Conservation (phyloP, 2,888 invertebrate genomes). For the Coecobrya sp. region DNA sequence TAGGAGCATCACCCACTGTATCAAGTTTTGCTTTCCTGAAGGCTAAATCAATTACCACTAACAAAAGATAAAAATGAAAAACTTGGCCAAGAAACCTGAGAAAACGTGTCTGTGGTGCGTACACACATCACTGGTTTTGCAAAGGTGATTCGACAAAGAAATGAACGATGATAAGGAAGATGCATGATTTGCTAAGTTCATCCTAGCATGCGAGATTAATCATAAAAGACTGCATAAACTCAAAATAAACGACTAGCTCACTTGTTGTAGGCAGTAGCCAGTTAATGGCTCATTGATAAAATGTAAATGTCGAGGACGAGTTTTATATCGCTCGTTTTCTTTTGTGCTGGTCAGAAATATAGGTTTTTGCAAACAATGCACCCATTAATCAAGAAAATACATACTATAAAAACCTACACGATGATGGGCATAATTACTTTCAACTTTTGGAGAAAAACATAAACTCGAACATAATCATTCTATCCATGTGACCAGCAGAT, state of each 20-base stretch:
- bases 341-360: slow-evolving; percentile 21
- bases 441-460: slow-evolving; percentile 14
- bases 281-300: slow-evolving; percentile 59
- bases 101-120: slow-evolving; percentile 19
- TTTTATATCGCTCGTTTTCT: slow-evolving; percentile 37
- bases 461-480: background rate
- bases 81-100: slow-evolving; percentile 66
- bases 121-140: background rate
- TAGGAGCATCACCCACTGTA: slow-evolving; percentile 50
- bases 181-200: slow-evolving; percentile 3
- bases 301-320: slow-evolving; percentile 67
- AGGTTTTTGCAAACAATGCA: slow-evolving; percentile 3
- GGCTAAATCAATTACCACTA: slow-evolving; percentile 59
- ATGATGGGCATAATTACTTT: background rate
- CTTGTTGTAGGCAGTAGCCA: background rate
- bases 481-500: too few relatives aligned
- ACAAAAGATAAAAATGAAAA: slow-evolving; percentile 58
- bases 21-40: slow-evolving; percentile 55
- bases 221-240: background rate
- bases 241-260: background rate
- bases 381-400: slow-evolving; percentile 25
- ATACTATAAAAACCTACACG: background rate
- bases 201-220: background rate
- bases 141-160: background rate
- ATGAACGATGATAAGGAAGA: background rate